phyloP scores from a whole-genome alignment of 2,888 invertebrate genomes.

The Metacarcinus magister region DNA sequence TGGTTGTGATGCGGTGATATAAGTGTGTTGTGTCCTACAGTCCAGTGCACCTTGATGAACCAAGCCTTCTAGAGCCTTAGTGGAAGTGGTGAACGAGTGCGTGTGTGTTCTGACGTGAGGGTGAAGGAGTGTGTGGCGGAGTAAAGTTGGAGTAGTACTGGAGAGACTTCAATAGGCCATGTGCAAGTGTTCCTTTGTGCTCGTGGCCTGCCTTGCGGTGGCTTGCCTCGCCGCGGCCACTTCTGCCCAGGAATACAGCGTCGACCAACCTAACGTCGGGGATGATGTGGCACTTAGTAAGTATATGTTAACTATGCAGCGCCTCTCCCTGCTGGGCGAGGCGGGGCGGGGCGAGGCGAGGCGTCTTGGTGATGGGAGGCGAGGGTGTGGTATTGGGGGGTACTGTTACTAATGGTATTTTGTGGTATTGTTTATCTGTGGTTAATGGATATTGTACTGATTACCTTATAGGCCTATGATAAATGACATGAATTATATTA shows the following conservation, averaged over 20 bases:
- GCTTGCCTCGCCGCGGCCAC: slow-evolving; percentile 35
- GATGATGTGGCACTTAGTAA: slow-evolving; percentile 62
- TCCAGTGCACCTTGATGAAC: slow-evolving; percentile 51
- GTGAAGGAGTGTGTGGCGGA: slow-evolving; percentile 23
- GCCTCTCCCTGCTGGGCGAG: not conserved
- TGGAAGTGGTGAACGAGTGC: slow-evolving; percentile 39
- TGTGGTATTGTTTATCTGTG: too few relatives aligned
- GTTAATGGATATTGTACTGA: too few relatives aligned
- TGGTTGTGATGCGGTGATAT: slow-evolving; percentile 67
- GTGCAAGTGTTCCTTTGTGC: slow-evolving; percentile 79
- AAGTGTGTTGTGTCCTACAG: slow-evolving; percentile 13
- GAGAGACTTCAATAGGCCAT: slow-evolving; percentile 77
- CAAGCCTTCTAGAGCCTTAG: not conserved
- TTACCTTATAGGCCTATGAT: not conserved
- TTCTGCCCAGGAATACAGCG: slow-evolving; percentile 63
- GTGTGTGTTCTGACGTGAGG: slow-evolving; percentile 41
- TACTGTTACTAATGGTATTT: not conserved
- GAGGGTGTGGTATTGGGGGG: not conserved
- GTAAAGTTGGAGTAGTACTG: not conserved
- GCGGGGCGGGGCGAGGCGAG: not conserved
- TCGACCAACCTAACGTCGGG: not conserved
- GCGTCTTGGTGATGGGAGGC: not conserved
- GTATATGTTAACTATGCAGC: not conserved
- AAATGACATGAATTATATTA: not conserved
- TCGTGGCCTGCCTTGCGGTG: slow-evolving; percentile 54